Evolutionary conservation across 2,888 invertebrate species (phyloP).

Genomic region (Gari tellinella): DNA sequence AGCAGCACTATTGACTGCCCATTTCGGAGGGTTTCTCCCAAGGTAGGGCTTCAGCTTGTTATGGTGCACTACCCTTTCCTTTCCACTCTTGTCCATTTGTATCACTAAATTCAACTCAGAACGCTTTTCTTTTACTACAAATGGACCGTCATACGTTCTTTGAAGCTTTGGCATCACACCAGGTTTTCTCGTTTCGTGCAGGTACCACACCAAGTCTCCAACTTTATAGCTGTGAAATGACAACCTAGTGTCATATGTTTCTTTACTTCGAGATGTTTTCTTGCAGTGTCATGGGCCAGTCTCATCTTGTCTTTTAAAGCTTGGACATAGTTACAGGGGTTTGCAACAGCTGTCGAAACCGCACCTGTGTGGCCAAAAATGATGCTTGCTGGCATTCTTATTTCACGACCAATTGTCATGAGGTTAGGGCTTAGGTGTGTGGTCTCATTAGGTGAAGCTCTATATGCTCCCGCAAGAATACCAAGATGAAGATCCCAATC

Average conservation of each 20-base stretch:
- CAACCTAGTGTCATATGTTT: conserved; percentile 32
- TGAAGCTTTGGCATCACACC: conserved; percentile 36
- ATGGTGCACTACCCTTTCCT: conserved; percentile 24
- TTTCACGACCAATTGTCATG: conserved; percentile 46
- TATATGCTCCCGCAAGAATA: conserved; percentile 51
- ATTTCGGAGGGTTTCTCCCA: neutral
- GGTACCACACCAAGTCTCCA: conserved; percentile 34
- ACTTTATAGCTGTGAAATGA: conserved; percentile 15
- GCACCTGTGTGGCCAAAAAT: conserved; percentile 10
- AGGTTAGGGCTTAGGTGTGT: conserved; percentile 46
- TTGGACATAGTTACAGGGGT: conserved; percentile 25
- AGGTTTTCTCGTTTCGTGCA: conserved; percentile 15
- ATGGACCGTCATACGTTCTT: conserved; percentile 33
- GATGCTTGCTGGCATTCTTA: conserved; percentile 38
- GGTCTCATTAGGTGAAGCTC: conserved; percentile 42
- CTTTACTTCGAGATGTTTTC: conserved; percentile 34
- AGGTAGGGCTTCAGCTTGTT: conserved; percentile 20
- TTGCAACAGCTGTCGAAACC: neutral
- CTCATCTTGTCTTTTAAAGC: conserved; percentile 14
- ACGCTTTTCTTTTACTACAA: conserved; percentile 13
- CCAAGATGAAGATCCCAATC: conserved; percentile 56
- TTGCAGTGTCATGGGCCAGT: conserved; percentile 15
- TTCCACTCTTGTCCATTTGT: conserved; percentile 6
- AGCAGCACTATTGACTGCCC: too few relatives aligned
- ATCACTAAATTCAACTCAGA: conserved; percentile 20